Base-by-base conservation (phyloP, 1,140 invertebrate species). In the Daktulosphaira vitifoliae region DNA sequence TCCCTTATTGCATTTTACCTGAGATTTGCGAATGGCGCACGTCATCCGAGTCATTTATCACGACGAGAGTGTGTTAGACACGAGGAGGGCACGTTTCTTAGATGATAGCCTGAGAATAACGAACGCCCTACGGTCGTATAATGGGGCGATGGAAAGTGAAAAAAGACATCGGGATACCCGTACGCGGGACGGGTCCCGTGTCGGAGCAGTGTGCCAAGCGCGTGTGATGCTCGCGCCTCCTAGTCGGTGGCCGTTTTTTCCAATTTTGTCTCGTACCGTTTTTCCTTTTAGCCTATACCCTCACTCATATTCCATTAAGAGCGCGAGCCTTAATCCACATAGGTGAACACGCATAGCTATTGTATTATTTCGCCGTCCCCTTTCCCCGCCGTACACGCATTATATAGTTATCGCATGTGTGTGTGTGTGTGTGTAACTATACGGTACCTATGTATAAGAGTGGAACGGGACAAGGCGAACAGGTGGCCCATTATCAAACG, bases 401-500 rank as follows among this genome's bases (percentile, higher is more conserved):
- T 53, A 18, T 53, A 33, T 37, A 7, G 9, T 37, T 33, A 15
- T n/a, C 13, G 46, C 18, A 3, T 16, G 39, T 42, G 29, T 33
- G 29, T 33, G 29, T n/a, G n/a, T 42, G 39, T 42, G n/a, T 42
- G n/a, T 42, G n/a, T 42, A 15, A 11, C 5, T 42, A 42, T 42
- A 42, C 8, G 39, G 39, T 42, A 42, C 39, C 39, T 15, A 16
- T 56, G 39, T 56, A 25, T 44, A 39, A n/a, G 33, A n/a, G 33
- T 23, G 25, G 5, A 33, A 5, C 29, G 29, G 29, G 29, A 11
- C 29, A 33, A 11, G 29, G 29, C 29, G 11, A 56, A 56, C 53
- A 56, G 53, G 53, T 56, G 53, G 53, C 53, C 53, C 53, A 56
- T 56, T 56, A 56, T 56, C 5, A 33, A 56, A 56, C 38, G 16